A percentile compares a stretch with the other conserved stretches of the same genome.
Conservation (phyloP, 2,113 vertebrate genomes). For the Okapia johnstoni region DNA sequence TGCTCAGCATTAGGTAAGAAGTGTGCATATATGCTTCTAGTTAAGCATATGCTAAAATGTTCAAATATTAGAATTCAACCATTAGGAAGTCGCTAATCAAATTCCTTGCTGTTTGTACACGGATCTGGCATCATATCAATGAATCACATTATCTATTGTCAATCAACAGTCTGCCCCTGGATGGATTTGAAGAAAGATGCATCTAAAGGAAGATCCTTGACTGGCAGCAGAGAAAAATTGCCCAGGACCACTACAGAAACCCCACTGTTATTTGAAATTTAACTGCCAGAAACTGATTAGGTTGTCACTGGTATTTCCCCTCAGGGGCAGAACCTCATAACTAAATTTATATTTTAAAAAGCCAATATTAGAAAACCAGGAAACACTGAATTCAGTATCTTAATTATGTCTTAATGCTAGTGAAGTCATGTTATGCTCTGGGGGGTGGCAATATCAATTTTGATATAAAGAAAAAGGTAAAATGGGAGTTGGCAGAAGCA, state of each 20-base stretch:
- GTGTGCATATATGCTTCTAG: not conserved
- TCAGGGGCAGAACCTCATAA: not conserved
- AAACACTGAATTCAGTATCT: constrained; percentile 55
- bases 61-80: constrained; percentile 55
- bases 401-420: constrained; percentile 71
- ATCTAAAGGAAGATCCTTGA: constrained; percentile 75
- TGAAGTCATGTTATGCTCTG: constrained; percentile 35
- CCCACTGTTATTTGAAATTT: constrained; percentile 65
- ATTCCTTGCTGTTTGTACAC: not conserved
- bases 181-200: constrained; percentile 68
- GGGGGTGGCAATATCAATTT: constrained; percentile 68
- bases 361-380: constrained; percentile 40
- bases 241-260: constrained; percentile 67
- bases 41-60: constrained; percentile 47
- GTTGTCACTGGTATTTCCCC: constrained; percentile 56
- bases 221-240: constrained; percentile 70
- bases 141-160: constrained; percentile 70
- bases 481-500: not conserved
- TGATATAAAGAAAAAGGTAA: constrained; percentile 23
- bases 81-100: constrained; percentile 56
- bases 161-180: constrained; percentile 68
- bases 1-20: constrained; percentile 35
- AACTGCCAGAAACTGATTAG: constrained; percentile 54
- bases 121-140: constrained; percentile 38
- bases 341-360: constrained; percentile 61